These are phyloP conservation scores for Copidosoma floridanum DNA, from an alignment of 1,140 invertebrate genomes.

Conservation along the genomic window DNA sequence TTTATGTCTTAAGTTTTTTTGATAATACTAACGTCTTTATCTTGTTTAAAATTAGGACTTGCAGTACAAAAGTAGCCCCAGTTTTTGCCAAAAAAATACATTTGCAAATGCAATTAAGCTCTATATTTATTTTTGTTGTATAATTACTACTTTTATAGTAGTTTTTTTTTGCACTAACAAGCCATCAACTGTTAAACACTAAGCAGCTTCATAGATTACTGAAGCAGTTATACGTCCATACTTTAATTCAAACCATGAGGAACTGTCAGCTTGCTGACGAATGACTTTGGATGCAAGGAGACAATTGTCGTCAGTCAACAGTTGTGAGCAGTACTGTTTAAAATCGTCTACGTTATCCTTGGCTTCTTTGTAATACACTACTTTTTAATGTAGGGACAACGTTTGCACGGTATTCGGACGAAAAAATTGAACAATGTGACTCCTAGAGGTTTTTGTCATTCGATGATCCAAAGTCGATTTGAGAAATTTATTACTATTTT, in stretches of 20 bases:
- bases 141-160: conserved; percentile 40
- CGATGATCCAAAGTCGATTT: background rate
- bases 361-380: background rate
- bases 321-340: background rate
- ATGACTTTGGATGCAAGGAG: background rate
- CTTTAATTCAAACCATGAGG: conserved; percentile 36
- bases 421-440: conserved; percentile 20
- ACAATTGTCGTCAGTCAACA: background rate
- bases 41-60: conserved; percentile 31
- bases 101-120: conserved; percentile 56
- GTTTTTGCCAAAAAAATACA: conserved; percentile 48
- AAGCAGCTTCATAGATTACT: too few relatives aligned
- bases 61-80: conserved; percentile 43
- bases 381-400: background rate
- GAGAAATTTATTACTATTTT: background rate
- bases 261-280: conserved; percentile 16
- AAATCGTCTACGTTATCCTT: background rate
- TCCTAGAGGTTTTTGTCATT: background rate
- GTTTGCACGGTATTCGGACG: background rate
- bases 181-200: too few relatives aligned
- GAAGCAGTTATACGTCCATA: conserved; percentile 41
- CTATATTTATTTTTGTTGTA: conserved; percentile 47
- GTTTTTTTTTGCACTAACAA: conserved; percentile 27
- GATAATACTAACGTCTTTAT: conserved; percentile 11
- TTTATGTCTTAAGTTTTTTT: background rate